These are phyloP conservation scores for Heliconius charithonia DNA, from an alignment of 2,888 invertebrate species.

Conservation along the genomic window DNA sequence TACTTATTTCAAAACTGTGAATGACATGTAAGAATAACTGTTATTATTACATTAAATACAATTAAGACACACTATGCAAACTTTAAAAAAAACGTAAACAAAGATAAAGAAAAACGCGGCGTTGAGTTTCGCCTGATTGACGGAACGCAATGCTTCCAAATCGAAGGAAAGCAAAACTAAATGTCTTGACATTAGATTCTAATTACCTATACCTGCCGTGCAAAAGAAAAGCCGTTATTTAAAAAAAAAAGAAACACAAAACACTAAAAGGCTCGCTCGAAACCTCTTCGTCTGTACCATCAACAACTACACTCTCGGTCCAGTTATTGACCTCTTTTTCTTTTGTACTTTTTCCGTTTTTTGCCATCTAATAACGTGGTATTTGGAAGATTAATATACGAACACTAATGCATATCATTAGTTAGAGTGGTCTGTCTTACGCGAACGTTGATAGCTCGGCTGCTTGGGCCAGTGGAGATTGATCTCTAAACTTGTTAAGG, in stretches of 20 bases:
- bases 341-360: conserved; percentile 60
- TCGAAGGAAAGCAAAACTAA: neutral
- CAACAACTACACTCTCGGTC: conserved; percentile 69
- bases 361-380: conserved; percentile 67
- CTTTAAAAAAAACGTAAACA: neutral
- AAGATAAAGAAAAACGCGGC: neutral
- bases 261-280: neutral
- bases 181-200: neutral
- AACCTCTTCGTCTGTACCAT: conserved; percentile 15
- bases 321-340: conserved; percentile 80
- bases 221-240: neutral
- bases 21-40: too few species aligned
- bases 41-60: neutral
- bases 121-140: neutral
- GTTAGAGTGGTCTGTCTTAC: conserved; percentile 67
- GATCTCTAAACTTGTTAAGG: conserved; percentile 33
- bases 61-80: neutral
- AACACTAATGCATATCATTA: conserved; percentile 80
- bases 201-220: neutral
- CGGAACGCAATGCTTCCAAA: neutral
- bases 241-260: neutral
- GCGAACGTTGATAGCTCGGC: conserved; percentile 38
- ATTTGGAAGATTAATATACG: conserved; percentile 75
- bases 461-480: conserved; percentile 44
- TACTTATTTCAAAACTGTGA: neutral